Conservation (phyloP, 1,140 invertebrate genomes). For the Drosophila kikkawai region DNA sequence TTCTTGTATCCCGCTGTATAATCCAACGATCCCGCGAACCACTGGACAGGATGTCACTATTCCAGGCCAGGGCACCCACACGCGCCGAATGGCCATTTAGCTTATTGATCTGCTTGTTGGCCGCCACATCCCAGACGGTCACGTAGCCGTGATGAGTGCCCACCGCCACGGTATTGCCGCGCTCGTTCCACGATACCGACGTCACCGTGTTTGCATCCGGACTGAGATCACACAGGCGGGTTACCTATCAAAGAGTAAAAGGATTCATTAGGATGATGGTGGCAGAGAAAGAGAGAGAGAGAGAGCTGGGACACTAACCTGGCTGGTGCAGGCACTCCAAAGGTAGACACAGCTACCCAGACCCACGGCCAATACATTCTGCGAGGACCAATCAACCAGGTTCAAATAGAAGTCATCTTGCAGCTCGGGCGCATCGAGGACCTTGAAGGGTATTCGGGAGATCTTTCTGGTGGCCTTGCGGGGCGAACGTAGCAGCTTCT, state of each 20-base stretch:
- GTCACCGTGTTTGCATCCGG: conserved; percentile 97
- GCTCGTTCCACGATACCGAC: conserved; percentile 99
- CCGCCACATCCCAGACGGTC: conserved; percentile 98
- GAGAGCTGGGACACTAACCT: conserved; percentile 87
- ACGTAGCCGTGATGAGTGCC: conserved; percentile 98
- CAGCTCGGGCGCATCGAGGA: conserved; percentile 98
- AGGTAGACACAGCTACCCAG: conserved; percentile 99
- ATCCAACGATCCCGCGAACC: conserved; percentile 98
- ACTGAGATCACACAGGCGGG: conserved; percentile 97
- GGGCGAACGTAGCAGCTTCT: conserved; percentile 96
- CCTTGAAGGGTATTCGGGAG: conserved; percentile 98
- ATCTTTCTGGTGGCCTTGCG: conserved; percentile 98
- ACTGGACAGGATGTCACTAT: conserved; percentile 98
- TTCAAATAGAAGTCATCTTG: conserved; percentile 99
- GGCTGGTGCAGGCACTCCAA: conserved; percentile 99
- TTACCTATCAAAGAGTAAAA: conserved; percentile 88
- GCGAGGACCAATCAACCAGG: conserved; percentile 99
- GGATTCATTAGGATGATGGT: background rate
- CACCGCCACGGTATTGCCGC: conserved; percentile 98
- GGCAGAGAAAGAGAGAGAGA: background rate
- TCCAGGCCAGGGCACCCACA: conserved; percentile 98
- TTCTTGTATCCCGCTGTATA: conserved; percentile 96
- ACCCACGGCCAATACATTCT: conserved; percentile 99
- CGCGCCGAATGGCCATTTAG: conserved; percentile 96
- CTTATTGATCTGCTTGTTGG: conserved; percentile 96